A percentile compares a stretch with the other conserved stretches of the same genome.
Evolutionary conservation across 2,797 vertebrate species (phyloP).

Genomic region (Phoebastria nigripes): DNA sequence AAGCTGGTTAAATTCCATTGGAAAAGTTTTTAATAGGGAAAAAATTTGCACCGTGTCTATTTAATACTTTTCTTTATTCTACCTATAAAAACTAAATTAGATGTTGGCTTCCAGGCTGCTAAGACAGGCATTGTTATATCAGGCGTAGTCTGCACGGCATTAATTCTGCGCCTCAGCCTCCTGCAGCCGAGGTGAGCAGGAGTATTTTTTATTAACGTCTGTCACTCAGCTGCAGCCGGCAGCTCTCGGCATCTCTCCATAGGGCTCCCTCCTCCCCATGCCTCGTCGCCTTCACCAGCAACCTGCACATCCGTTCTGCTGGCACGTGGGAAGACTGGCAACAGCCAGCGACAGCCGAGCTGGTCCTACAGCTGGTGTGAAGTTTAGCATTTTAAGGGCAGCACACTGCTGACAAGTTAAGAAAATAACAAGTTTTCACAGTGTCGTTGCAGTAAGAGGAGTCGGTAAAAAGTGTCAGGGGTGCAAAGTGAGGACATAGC

Average conservation of each 20-base stretch:
- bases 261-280: not conserved
- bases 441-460: not conserved
- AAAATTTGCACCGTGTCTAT: rapidly evolving
- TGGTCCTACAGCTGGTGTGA: not conserved
- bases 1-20: not conserved
- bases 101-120: not conserved
- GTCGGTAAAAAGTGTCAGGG: not conserved
- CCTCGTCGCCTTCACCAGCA: not conserved
- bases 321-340: rapidly evolving
- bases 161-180: not conserved
- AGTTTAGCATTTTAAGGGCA: not conserved
- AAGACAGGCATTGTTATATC: not conserved
- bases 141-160: not conserved
- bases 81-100: not conserved
- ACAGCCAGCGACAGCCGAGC: rapidly evolving
- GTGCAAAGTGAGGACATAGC: not conserved
- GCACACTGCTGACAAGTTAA: not conserved
- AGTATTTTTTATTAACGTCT: not conserved
- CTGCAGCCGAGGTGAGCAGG: rapidly evolving
- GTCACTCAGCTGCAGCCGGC: not conserved
- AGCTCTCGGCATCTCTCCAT: rapidly evolving
- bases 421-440: not conserved
- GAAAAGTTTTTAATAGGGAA: not conserved
- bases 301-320: not conserved
- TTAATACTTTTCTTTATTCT: not conserved